Evolutionary conservation across 2,797 vertebrate genomes (phyloP), one percentile per base, ranked within the genome.

Genomic region (Rachycentron canadum): DNA sequence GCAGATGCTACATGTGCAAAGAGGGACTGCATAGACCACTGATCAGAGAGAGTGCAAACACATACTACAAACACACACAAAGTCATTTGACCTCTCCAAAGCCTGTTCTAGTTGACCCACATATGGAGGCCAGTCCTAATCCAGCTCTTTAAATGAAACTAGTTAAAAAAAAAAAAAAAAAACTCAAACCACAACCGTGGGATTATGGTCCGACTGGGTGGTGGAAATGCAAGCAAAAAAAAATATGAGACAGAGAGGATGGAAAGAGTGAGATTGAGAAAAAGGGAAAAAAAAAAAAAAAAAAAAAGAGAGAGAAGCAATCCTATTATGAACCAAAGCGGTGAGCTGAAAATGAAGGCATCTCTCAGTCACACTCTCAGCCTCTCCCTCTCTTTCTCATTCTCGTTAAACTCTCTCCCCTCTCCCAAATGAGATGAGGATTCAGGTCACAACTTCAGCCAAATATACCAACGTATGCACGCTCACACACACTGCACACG

Each of bases 371-470:
- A 21, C 72, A n/a, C 72, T 62, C 79, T 60, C 71, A 71, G 0
- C n/a, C 64, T 32, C 43, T 47, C 47, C 36, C 69, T 69, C 57
- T 47, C 70, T 66, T 58, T 50, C 69, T 83, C 70, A 26, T 50
- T 76, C 77, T 76, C 6, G 5, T 56, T 72, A 76, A 76, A 25
- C 60, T 69, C 81, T n/a, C 68, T 63, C 55, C 28, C 50, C 28
- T 79, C 78, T 85, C 78, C 81, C 84, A 83, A 71, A 89, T 76
- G 82, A 92, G 85, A 82, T 74, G 57, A 77, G 79, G 90, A 93
- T 93, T 91, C 87, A 88, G 92, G 90, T 92, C 89, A 90, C 82
- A 91, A 89, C 79, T 88, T 84, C 76, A 83, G 83, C 86, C 89
- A 86, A 86, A 89, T 82, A 86, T 64, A 75, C 86, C 67, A 43